These are phyloP conservation scores for Lasiurus borealis DNA, from an alignment of 2,113 vertebrate genomes.

Conservation along the genomic window DNA sequence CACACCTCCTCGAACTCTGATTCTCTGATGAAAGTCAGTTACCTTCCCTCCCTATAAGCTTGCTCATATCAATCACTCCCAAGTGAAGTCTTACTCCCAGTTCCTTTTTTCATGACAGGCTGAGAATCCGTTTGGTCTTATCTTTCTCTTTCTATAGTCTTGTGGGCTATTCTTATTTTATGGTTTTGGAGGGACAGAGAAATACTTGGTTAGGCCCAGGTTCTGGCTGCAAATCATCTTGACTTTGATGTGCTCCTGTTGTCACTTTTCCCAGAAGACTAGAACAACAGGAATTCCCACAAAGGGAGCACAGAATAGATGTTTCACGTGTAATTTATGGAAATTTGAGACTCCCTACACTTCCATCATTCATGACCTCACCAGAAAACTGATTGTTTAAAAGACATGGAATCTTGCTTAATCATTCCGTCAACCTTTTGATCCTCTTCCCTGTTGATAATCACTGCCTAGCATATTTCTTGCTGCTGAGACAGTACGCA, in stretches of 20 bases:
- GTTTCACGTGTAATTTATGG: neutral
- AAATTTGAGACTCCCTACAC: slow-evolving; percentile 40
- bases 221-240: neutral
- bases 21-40: neutral
- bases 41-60: neutral
- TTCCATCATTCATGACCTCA: slow-evolving; percentile 76
- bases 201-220: neutral
- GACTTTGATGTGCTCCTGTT: neutral
- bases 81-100: neutral
- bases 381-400: slow-evolving; percentile 80
- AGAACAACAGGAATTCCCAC: neutral
- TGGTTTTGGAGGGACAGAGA: neutral
- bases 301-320: neutral
- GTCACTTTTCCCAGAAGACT: neutral
- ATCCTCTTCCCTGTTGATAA: slow-evolving; percentile 83
- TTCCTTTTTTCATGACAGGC: neutral
- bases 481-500: slow-evolving; percentile 71
- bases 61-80: neutral
- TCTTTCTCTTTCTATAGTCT: neutral
- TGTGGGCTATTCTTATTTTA: neutral
- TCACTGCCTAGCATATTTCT: slow-evolving; percentile 82
- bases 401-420: slow-evolving; percentile 80
- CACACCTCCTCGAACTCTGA: neutral
- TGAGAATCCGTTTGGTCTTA: neutral
- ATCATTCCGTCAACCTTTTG: slow-evolving; percentile 79